Percentiles rank a stretch among this genome's conserved stretches.
Conservation (phyloP, 2,888 invertebrate genomes). For the Charanyca ferruginea region DNA sequence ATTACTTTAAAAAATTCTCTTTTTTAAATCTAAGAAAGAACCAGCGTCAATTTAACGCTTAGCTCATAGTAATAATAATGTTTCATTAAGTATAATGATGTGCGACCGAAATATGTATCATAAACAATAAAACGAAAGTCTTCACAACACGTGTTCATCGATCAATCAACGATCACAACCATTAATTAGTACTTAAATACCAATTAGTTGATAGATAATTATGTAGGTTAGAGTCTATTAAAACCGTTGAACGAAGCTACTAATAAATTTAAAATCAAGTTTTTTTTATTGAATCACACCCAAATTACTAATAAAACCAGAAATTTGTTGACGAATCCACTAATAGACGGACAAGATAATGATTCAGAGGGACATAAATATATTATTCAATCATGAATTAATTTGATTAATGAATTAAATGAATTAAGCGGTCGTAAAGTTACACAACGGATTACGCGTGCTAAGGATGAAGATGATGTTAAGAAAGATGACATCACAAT, state of each 20-base stretch:
- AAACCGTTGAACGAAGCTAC: conserved; percentile 70
- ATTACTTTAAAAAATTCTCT: background rate
- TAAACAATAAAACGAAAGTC: conserved; percentile 69
- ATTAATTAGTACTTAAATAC: conserved; percentile 80
- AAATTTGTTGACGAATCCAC: conserved; percentile 59
- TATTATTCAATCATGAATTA: conserved; percentile 55
- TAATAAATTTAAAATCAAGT: conserved; percentile 66
- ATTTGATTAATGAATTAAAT: conserved; percentile 62
- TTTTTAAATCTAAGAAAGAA: background rate
- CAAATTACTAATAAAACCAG: conserved; percentile 61
- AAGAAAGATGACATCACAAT: conserved; percentile 3
- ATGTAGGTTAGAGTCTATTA: conserved; percentile 75
- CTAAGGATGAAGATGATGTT: conserved; percentile 2
- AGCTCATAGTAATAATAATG: conserved; percentile 16
- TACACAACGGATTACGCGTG: conserved; percentile 43
- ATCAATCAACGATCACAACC: conserved; percentile 77
- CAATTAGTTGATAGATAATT: conserved; percentile 81
- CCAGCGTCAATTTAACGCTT: background rate
- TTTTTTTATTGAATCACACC: conserved; percentile 58
- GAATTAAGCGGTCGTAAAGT: conserved; percentile 56
- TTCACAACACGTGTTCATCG: conserved; percentile 72
- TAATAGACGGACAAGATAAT: conserved; percentile 60
- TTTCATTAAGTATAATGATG: conserved; percentile 50
- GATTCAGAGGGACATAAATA: conserved; percentile 58
- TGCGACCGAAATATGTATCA: conserved; percentile 55